Evolutionary conservation across 2,888 invertebrate genomes (phyloP), one percentile per base, ranked within the genome.

Genomic region (Ceratothoa steindachneri): DNA sequence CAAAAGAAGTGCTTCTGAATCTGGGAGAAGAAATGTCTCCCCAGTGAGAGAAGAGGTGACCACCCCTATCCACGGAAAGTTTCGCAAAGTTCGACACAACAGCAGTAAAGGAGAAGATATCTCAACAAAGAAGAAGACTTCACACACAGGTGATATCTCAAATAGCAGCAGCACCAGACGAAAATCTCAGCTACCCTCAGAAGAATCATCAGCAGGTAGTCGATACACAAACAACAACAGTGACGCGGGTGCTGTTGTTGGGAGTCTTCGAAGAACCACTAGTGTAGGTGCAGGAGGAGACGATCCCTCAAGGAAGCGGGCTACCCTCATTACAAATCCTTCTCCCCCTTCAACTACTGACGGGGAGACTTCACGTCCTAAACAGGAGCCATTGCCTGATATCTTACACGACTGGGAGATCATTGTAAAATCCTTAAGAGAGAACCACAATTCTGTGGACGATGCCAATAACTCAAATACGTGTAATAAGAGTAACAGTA

Each of bases 361-460:
- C 30, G 73, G 66, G 30, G 52, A 66, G 4, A 71, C 41, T 30
- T n/a, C n/a, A n/a, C 75, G 65, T 29, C 68, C 30, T 27, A 72
- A 66, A 9, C 53, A 70, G n/a, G 53, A 65, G 24, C 71, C 71
- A 51, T 69, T 78, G 7, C 78, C 75, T 24, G 78, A 78, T 66
- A 78, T 78, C 19, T 75, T 78, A 73, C 75, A 75, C 51, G 78
- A 78, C 71, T 78, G 78, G 78, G 78, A 78, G 67, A 78, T 78
- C 69, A 78, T 78, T 66, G 73, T 78, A 7, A 78, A 78, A 55
- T 74, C 74, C 22, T 66, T 78, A 24, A 60, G 60, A 60, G 60
- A 60, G 27, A 60, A 60, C 22, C 60, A 60, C 27, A 24, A 24
- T 24, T 12, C 12, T 22, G 12, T 12, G 12, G 27, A n/a, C 12